phyloP scores from a whole-genome alignment of 2,113 vertebrate genomes.

The Nipponia nippon region DNA sequence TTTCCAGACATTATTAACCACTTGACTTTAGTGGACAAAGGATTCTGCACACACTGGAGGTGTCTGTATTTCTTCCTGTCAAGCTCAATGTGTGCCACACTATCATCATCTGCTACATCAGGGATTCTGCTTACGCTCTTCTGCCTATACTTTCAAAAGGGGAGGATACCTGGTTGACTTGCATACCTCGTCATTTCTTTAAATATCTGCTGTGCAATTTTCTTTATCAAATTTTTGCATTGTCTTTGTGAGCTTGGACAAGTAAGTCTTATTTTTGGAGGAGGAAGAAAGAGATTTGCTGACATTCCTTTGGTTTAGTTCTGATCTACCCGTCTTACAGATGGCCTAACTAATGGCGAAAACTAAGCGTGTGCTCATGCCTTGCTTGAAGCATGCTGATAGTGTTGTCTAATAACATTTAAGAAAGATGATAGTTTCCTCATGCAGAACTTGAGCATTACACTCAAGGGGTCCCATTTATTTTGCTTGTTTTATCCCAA shows the following conservation, averaged over 20 bases:
- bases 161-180: not conserved
- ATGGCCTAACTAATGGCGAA: not conserved
- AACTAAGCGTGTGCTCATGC: not conserved
- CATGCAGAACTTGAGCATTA: not conserved
- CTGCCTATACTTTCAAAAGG: not conserved
- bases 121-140: not conserved
- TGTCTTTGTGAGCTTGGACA: not conserved
- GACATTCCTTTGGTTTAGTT: not conserved
- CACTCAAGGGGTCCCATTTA: rapidly evolving
- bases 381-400: not conserved
- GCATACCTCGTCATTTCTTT: not conserved
- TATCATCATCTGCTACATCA: not conserved
- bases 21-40: not conserved
- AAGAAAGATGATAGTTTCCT: not conserved
- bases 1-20: not conserved
- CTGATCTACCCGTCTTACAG: not conserved
- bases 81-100: not conserved
- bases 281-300: not conserved
- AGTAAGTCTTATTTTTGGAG: not conserved
- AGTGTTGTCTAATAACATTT: not conserved
- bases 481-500: not conserved
- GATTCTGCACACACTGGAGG: not conserved
- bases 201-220: not conserved
- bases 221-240: not conserved
- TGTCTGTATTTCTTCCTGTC: not conserved